Base-by-base conservation (phyloP, 2,888 invertebrate genomes). In the Dione juno region DNA sequence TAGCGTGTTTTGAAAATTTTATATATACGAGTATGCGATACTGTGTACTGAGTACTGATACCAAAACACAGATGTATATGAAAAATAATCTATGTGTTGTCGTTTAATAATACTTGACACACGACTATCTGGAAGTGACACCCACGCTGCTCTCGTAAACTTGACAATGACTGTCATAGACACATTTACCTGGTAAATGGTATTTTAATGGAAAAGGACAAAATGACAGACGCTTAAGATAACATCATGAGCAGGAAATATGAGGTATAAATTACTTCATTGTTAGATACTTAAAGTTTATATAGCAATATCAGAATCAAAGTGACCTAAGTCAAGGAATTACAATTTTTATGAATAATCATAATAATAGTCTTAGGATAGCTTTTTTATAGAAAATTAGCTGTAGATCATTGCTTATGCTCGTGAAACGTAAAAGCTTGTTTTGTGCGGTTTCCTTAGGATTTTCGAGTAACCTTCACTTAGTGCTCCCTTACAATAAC, bases 101-200 rank as follows among this genome's bases (percentile, higher is more conserved):
- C 2, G 35, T n/a, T 35, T 54, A 28, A 35, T n/a, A 35, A 54
- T n/a, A 54, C 54, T 54, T n/a, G 9, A 54, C 28, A 35, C 14
- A 45, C 16, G 14, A 54, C 6, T 37, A 16, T 63, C 28, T 76
- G 71, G 73, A 67, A 53, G 67, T 70, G 37, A 71, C 74, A 50
- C 75, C 73, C 63, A 75, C 75, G 64, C 76, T 77, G 76, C 73
- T 72, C 69, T 78, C 75, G 77, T 79, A 77, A 76, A 79, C 79
- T 78, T 78, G 77, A 77, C 76, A 75, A 73, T 77, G 75, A 65
- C 67, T 71, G 69, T 65, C 69, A 71, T 75, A 67, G 43, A 70
- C 67, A 67, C 66, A 71, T 73, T 75, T 71, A 72, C 72, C 69
- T 59, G 66, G 67, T 66, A 70, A 75, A 68, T 72, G 69, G 43